Percentiles rank a stretch among this genome's conserved stretches.
These are phyloP conservation scores for Coregonus sp. DNA, from an alignment of 2,797 vertebrate species.

Conservation along the genomic window DNA sequence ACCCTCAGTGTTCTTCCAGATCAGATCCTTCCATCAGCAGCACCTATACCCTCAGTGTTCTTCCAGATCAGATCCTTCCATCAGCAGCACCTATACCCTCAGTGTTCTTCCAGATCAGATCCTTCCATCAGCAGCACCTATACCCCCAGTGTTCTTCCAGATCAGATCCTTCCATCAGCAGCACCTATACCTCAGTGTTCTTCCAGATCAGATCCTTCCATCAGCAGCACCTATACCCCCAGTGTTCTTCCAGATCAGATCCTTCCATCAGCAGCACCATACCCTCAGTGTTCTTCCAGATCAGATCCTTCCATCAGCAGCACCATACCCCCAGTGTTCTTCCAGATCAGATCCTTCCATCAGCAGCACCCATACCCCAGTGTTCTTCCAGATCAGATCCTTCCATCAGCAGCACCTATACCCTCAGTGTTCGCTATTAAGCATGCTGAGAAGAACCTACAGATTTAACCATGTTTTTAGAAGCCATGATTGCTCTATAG, in stretches of 20 bases:
- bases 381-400: constrained; percentile 7
- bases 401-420: constrained; percentile 52
- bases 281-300: constrained; percentile 43
- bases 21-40: constrained; percentile 33
- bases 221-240: constrained; percentile 59
- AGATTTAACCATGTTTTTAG: constrained; percentile 60
- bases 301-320: constrained; percentile 33
- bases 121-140: constrained; percentile 51
- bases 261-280: constrained; percentile 52
- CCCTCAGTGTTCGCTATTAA: constrained; percentile 60
- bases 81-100: constrained; percentile 59
- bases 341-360: not conserved
- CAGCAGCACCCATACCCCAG: constrained; percentile 60
- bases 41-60: constrained; percentile 56
- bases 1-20: constrained; percentile 42
- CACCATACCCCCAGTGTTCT: constrained; percentile 57
- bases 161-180: constrained; percentile 24
- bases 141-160: constrained; percentile 45
- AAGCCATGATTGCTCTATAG: constrained; percentile 44
- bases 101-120: constrained; percentile 16
- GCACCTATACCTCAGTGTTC: constrained; percentile 58
- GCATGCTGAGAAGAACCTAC: constrained; percentile 70
- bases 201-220: not conserved
- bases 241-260: constrained; percentile 14
- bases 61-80: not conserved